These are phyloP conservation scores for Papio anubis DNA, from an alignment of 2,113 vertebrate genomes.

Conservation along the genomic window DNA sequence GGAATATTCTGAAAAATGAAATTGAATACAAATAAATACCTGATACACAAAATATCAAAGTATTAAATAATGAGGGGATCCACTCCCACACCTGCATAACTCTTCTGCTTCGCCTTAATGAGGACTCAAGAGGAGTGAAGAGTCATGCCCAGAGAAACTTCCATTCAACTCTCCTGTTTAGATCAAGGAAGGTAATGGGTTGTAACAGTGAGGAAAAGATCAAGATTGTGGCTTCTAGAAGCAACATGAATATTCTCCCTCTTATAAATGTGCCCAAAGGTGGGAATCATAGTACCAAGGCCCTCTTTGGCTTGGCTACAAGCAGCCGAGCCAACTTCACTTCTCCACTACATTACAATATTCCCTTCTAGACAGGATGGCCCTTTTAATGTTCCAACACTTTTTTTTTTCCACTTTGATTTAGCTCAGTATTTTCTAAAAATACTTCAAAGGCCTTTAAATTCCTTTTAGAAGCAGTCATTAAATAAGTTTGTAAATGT, in stretches of 20 bases:
- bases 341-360: neutral
- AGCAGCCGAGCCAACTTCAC: neutral
- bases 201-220: neutral
- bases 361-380: neutral
- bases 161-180: neutral
- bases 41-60: neutral
- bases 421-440: constrained; percentile 32
- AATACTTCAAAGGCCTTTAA: constrained; percentile 21
- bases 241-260: neutral
- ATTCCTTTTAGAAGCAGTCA: constrained; percentile 5
- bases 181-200: neutral
- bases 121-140: no score
- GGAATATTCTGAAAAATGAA: neutral
- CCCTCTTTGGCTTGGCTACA: neutral
- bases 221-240: neutral
- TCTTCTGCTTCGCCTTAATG: neutral
- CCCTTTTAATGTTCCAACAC: constrained; percentile 3
- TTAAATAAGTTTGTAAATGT: constrained; percentile 2
- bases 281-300: neutral
- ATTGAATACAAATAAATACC: neutral
- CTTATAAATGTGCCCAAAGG: neutral
- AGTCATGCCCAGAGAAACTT: neutral
- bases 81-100: neutral
- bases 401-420: neutral
- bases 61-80: neutral